Base-by-base conservation (phyloP, 2,113 vertebrate genomes). In the Prochilodus magdalenae region DNA sequence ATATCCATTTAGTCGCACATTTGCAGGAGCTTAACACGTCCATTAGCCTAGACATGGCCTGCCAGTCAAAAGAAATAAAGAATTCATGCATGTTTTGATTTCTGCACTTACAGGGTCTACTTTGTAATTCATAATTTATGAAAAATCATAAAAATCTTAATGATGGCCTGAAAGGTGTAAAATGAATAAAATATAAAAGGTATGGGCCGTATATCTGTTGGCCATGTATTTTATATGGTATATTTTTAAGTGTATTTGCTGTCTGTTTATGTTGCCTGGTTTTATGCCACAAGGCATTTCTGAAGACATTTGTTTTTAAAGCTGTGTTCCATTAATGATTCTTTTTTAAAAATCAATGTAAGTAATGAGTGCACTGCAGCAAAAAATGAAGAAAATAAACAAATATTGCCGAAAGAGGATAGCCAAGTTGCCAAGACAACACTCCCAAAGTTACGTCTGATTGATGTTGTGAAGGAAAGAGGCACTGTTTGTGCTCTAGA, bases 351-450 rank as follows among this genome's bases (percentile, higher is more conserved):
- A 69, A 40, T n/a, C 66, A 36, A 1, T 22, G 30, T 6, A 24
- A 44, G 13, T 24, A 60, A 26, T 1, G 36, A 44, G 12, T 5
- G 15, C 18, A 18, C 27, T 65, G 63, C 63, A 33, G 18, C 15
- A 1, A 22, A 66, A 36, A 67, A 36, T 57, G 26, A 27, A 49
- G 5, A 77, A 76, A 63, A 62, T 18, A 62, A 76, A 40, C 55
- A 55, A 2, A 12, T 40, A 29, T 18, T 11, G 10, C 27, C 26
- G 30, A 80, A 81, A 0, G 30, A 71, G 60, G 81, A 53, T 33
- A 8, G 86, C 78, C 86, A 85, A 90, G 81, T 88, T 91, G 87
- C 59, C 79, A 69, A 71, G 81, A 83, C 70, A 79, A 73, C 44
- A 71, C 33, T 69, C 79, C 83, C 55, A 65, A 82, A 36, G 40